Evolutionary conservation across 2,113 vertebrate species (phyloP).

Genomic region (Oxyruncus cristatus): DNA sequence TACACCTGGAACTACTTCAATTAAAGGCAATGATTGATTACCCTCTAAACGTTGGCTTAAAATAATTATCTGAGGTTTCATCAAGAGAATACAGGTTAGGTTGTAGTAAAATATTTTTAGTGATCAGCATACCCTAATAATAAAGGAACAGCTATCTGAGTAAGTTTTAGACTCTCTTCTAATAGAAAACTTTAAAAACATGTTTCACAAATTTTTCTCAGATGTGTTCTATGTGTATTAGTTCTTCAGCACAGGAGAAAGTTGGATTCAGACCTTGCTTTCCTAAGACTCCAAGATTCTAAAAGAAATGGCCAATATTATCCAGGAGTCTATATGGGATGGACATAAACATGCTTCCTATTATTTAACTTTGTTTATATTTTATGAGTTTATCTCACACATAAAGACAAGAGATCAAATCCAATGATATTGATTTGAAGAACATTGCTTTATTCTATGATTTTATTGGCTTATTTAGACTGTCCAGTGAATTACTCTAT

Average conservation of each 20-base stretch:
- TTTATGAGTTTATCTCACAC: not conserved
- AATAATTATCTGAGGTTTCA: not conserved
- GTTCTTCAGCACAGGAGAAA: not conserved
- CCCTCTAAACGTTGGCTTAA: not conserved
- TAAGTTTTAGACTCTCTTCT: not conserved
- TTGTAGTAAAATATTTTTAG: not conserved
- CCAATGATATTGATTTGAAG: not conserved
- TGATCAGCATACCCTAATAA: not conserved
- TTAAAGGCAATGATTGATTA: not conserved
- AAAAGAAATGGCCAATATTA: not conserved
- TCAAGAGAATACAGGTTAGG: not conserved
- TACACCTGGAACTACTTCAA: not conserved
- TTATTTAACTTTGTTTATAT: not conserved
- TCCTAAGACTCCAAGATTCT: not conserved
- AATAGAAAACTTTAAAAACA: not conserved
- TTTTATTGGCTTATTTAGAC: slow-evolving; percentile 24
- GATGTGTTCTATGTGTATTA: not conserved
- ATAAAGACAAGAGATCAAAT: slow-evolving; percentile 19
- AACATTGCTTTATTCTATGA: not conserved
- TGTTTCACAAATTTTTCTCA: not conserved
- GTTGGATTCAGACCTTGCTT: not conserved
- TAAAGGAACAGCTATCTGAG: not conserved
- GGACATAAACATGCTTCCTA: not conserved
- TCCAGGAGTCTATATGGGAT: not conserved
- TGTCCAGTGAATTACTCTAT: not conserved